These are phyloP conservation scores for Brienomyrus brachyistius DNA, from an alignment of 2,113 vertebrate genomes.

Conservation along the genomic window DNA sequence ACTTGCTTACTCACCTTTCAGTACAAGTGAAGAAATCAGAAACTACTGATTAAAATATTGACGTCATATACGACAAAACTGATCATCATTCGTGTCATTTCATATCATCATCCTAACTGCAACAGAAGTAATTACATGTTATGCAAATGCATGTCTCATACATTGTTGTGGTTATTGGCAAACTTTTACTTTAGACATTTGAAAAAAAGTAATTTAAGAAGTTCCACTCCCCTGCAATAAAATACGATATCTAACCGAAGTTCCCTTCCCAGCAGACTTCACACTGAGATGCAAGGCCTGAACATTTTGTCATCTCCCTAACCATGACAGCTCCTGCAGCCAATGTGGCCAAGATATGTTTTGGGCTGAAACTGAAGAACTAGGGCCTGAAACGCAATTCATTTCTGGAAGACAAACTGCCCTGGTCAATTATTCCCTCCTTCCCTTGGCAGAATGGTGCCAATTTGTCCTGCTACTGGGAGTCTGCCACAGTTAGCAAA, in stretches of 20 bases:
- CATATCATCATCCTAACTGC: neutral
- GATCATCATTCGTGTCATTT: neutral
- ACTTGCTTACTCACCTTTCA: neutral
- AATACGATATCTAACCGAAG: neutral
- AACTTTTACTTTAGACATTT: neutral
- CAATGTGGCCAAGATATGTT: neutral
- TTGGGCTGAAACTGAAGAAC: neutral
- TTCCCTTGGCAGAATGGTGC: neutral
- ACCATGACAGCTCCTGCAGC: neutral
- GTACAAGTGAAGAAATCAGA: neutral
- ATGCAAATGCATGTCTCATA: neutral
- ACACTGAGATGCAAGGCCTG: neutral
- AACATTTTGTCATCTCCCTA: neutral
- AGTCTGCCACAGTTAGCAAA: neutral
- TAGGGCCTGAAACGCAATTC: neutral
- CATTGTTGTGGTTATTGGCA: neutral
- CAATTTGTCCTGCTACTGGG: neutral
- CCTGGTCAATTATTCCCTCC: neutral
- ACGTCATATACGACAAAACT: neutral
- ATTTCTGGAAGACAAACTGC: conserved; percentile 4
- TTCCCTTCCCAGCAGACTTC: neutral
- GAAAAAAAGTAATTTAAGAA: neutral
- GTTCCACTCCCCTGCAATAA: neutral
- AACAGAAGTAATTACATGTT: neutral
- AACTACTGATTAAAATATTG: neutral